phyloP scores from a whole-genome alignment of 2,113 vertebrate species.

The Notarius quadriscutis region DNA sequence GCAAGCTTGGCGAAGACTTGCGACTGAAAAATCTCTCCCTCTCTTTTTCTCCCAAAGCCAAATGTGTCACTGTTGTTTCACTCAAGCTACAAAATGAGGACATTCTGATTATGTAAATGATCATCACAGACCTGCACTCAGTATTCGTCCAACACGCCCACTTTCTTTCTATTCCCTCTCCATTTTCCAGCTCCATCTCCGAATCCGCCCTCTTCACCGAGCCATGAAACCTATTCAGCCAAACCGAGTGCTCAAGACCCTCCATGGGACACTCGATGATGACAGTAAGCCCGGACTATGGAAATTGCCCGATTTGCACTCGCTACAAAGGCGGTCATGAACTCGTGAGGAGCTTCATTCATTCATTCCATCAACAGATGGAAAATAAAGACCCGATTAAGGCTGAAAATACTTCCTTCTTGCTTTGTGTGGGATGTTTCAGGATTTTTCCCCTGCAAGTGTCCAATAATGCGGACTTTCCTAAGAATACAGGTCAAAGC shows the following conservation, averaged over 20 bases:
- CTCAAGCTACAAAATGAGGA: background rate
- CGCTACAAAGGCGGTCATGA: background rate
- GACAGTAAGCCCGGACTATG: constrained; percentile 4
- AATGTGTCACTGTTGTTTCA: constrained; percentile 2
- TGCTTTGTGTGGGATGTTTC: background rate
- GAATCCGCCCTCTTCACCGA: constrained; percentile 12
- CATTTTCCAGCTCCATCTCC: background rate
- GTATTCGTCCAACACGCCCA: background rate
- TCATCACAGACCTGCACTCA: constrained; percentile 10
- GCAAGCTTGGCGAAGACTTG: background rate
- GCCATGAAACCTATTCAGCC: background rate
- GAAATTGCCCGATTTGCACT: constrained; percentile 27
- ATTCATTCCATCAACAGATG: background rate
- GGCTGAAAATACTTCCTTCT: background rate
- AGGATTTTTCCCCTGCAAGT: background rate
- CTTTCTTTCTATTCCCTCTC: background rate
- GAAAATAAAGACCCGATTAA: constrained; percentile 13
- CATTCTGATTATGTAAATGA: constrained; percentile 21
- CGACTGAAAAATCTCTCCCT: background rate
- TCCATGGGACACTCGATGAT: constrained; percentile 10
- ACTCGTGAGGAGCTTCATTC: constrained; percentile 18
- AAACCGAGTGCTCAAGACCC: background rate
- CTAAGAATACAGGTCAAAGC: background rate
- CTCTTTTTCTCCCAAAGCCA: background rate
- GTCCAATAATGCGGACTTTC: background rate